Evolutionary conservation across 2,888 invertebrate genomes (phyloP).

Genomic region (Nephrotoma flavescens): DNA sequence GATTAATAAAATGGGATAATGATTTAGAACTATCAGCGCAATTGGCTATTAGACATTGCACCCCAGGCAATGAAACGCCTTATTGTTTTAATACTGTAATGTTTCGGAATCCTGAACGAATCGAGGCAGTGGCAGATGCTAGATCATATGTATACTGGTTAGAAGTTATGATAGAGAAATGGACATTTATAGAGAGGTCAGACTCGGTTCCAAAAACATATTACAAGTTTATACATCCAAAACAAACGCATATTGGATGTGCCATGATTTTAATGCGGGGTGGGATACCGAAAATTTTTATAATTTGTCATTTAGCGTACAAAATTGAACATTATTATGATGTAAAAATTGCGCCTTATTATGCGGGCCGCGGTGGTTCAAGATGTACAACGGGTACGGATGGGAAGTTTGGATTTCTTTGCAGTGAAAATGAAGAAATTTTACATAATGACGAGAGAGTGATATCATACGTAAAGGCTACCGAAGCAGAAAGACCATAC

Average conservation of each 20-base stretch:
- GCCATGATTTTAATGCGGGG: background rate
- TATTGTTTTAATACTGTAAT: background rate
- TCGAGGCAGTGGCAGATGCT: background rate
- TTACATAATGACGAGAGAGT: background rate
- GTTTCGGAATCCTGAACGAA: background rate
- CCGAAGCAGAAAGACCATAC: too few relatives aligned
- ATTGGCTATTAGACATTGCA: background rate
- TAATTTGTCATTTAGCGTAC: too few relatives aligned
- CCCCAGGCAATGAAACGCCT: background rate
- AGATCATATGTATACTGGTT: background rate
- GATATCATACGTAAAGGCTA: too few relatives aligned
- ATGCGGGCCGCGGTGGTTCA: background rate
- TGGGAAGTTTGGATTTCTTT: background rate
- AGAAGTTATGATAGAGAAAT: background rate
- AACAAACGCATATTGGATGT: background rate
- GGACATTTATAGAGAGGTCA: background rate
- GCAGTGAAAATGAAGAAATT: background rate
- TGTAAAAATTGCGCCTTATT: too few relatives aligned
- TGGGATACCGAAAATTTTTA: too few relatives aligned
- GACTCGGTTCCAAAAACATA: background rate
- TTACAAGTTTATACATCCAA: background rate
- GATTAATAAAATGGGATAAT: background rate
- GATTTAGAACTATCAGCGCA: background rate
- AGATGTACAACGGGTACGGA: background rate
- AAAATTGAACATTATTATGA: too few relatives aligned